phyloP scores from a whole-genome alignment of 1,140 invertebrate genomes.

The Holotrichia oblita region DNA sequence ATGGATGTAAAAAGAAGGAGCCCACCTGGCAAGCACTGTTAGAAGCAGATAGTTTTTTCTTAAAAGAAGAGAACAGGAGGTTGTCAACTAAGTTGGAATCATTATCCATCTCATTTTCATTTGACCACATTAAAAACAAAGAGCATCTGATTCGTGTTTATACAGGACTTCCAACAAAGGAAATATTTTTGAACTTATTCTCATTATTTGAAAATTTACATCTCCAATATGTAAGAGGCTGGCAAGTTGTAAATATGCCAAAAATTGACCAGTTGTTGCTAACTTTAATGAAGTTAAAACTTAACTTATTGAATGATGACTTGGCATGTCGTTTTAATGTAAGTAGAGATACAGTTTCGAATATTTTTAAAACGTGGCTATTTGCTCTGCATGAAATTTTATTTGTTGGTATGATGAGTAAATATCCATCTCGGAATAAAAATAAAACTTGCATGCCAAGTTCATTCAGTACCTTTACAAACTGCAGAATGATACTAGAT shows the following conservation, averaged over 20 bases:
- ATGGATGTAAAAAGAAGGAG: too few species aligned
- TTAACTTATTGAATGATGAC: not conserved
- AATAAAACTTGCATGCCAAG: too few species aligned
- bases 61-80: too few species aligned
- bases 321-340: constrained; percentile 2
- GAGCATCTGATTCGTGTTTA: not conserved
- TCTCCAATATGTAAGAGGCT: not conserved
- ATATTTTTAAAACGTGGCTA: not conserved
- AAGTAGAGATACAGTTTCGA: not conserved
- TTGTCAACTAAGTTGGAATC: too few species aligned
- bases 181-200: not conserved
- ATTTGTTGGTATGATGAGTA: not conserved
- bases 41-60: too few species aligned
- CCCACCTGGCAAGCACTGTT: too few species aligned
- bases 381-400: not conserved
- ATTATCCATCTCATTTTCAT: too few species aligned
- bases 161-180: not conserved
- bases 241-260: constrained; percentile 1
- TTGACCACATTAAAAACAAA: too few species aligned
- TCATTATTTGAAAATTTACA: not conserved
- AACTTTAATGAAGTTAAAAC: not conserved
- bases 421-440: too few species aligned
- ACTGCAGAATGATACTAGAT: not conserved
- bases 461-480: not conserved
- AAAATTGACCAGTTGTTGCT: not conserved